phyloP scores from a whole-genome alignment of 2,113 vertebrate species.

The Eptesicus fuscus region DNA sequence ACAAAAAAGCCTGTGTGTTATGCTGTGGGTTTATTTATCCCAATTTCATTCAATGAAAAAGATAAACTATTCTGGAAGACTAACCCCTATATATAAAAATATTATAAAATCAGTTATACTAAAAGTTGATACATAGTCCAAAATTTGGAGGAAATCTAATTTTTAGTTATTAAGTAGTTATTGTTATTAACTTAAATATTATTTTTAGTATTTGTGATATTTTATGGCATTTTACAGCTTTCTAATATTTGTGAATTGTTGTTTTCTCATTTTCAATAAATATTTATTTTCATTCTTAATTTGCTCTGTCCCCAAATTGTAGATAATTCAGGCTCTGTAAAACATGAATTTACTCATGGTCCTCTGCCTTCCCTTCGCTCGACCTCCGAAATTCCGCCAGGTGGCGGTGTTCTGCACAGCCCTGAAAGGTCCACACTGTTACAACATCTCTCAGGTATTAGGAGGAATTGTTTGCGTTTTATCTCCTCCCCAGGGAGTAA shows the following conservation, averaged over 20 bases:
- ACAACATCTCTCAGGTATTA: too few species aligned
- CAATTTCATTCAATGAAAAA: not conserved
- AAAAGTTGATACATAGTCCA: not conserved
- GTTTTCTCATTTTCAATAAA: not conserved
- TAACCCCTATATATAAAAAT: not conserved
- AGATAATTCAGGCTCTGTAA: not conserved
- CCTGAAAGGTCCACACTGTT: too few species aligned
- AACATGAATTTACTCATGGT: not conserved
- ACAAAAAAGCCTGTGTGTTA: not conserved
- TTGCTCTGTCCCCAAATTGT: not conserved
- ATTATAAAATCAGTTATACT: not conserved
- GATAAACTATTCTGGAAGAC: not conserved
- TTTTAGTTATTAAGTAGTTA: not conserved
- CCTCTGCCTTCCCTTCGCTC: not conserved
- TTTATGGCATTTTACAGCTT: not conserved
- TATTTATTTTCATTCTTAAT: not conserved
- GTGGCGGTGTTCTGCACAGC: not conserved
- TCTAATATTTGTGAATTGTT: not conserved
- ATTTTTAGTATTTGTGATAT: not conserved
- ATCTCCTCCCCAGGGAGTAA: too few species aligned
- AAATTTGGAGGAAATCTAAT: not conserved
- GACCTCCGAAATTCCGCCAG: not conserved
- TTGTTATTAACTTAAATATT: not conserved
- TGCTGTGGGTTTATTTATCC: not conserved
- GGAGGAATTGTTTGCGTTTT: not conserved